These are phyloP conservation scores for Trochalopteron elliotii DNA, from an alignment of 2,113 vertebrate species.

Conservation along the genomic window DNA sequence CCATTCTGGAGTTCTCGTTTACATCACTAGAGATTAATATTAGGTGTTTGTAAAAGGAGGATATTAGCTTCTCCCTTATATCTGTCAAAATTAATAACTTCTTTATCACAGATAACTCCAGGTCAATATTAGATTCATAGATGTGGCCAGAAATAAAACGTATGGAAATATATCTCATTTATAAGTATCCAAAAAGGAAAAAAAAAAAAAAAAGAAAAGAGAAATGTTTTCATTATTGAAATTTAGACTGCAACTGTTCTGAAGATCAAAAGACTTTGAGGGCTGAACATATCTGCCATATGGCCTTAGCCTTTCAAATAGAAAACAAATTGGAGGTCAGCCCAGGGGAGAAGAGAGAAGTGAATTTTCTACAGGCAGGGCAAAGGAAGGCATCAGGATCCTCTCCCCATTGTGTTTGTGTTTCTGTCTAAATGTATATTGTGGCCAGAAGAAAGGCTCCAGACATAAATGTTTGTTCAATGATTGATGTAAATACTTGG, in stretches of 20 bases:
- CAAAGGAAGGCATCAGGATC: not conserved
- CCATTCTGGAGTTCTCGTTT: slow-evolving; percentile 68
- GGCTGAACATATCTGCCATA: slow-evolving; percentile 63
- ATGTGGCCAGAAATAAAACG: slow-evolving; percentile 80
- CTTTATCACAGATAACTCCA: slow-evolving; percentile 81
- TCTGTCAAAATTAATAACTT: slow-evolving; percentile 87
- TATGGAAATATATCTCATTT: slow-evolving; percentile 83
- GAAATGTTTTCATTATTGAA: slow-evolving; percentile 69
- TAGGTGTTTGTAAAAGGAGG: slow-evolving; percentile 82
- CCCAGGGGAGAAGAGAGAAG: slow-evolving; percentile 7
- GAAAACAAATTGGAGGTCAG: slow-evolving; percentile 60
- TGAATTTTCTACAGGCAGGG: slow-evolving; percentile 20
- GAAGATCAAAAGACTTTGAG: slow-evolving; percentile 75
- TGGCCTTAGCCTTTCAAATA: slow-evolving; percentile 50
- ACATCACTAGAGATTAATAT: slow-evolving; percentile 81
- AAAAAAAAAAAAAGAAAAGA: not conserved
- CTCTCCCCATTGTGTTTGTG: not conserved
- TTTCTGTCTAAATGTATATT: not conserved
- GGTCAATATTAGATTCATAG: slow-evolving; percentile 84
- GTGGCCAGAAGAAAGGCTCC: slow-evolving; percentile 8
- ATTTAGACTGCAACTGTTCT: slow-evolving; percentile 68
- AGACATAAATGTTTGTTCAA: slow-evolving; percentile 26
- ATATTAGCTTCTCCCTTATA: slow-evolving; percentile 85
- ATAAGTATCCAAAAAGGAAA: slow-evolving; percentile 64
- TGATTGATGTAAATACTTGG: slow-evolving; percentile 47